Evolutionary conservation across 2,797 vertebrate genomes (phyloP), one percentile per base, ranked within the genome.

Genomic region (Myotis planiceps): DNA sequence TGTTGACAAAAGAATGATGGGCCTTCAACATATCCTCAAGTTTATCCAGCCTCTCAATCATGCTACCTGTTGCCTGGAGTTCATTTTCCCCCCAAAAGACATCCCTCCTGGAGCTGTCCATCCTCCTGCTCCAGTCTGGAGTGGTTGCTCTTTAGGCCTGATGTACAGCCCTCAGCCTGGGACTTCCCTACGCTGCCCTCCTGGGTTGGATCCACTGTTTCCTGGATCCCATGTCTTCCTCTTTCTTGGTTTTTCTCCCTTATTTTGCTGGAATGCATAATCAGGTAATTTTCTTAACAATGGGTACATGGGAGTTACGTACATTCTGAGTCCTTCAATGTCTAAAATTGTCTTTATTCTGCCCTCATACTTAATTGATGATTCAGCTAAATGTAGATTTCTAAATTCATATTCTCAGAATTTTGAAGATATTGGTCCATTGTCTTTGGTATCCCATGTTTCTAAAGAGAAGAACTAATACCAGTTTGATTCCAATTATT

Each of bases 1-100:
- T 95, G 39, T 90, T 92, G 55, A 96, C 45, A 66, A 97, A 97
- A 94, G 91, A 96, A 79, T 86, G 69, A 94, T 93, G 93, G n/a
- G 37, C 82, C 79, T 88, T 95, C 68, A 96, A 5, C 82, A 91
- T 79, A 63, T 71, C 92, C 32, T 97, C 79, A 75, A 82, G 74
- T 96, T 96, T 96, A 95, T 86, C 69, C 55, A 95, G 86, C 94
- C 51, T 88, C 55, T 97, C 86, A 88, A 0, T 88, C 85, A 92
- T 91, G 74, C 78, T 86, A 23, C 93, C 88, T 89, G 58, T 92
- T 95, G 53, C 86, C 86, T 95, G 55, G 83, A 93, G 83, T 94
- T 71, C 91, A 75, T 94, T 81, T 5, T 1, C 23, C 34, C 45
- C 58, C 53, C 39, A 49, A 81, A 32, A 95, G 95, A 88, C 91